phyloP scores from a whole-genome alignment of 2,888 invertebrate genomes.

The Acleris holmiana region DNA sequence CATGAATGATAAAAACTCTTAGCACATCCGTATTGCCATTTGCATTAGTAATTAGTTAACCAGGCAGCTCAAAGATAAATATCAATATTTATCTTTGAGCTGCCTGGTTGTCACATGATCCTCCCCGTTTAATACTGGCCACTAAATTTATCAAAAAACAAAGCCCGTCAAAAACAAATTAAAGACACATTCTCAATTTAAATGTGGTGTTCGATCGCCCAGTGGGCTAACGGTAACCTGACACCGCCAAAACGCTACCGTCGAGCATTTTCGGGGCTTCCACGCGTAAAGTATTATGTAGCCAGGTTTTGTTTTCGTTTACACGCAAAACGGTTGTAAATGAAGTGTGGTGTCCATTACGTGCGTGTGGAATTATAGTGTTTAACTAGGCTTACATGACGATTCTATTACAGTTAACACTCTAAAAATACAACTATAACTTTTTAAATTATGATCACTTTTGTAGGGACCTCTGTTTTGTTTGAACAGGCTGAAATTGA shows the following conservation, averaged over 20 bases:
- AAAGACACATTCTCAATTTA: constrained; percentile 62
- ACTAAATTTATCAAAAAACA: constrained; percentile 41
- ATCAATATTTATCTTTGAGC: no score
- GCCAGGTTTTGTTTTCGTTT: constrained; percentile 73
- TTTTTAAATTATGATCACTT: no score
- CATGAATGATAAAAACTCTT: no score
- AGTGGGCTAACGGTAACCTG: constrained; percentile 55
- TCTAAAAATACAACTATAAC: no score
- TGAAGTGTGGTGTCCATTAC: constrained; percentile 53
- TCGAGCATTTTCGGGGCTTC: constrained; percentile 78
- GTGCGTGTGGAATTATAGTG: constrained; percentile 31
- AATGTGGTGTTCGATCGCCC: constrained; percentile 64
- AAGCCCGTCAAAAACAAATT: constrained; percentile 64
- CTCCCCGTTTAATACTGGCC: constrained; percentile 1
- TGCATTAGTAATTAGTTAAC: no score
- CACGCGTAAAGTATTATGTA: constrained; percentile 60
- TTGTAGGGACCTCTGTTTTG: no score
- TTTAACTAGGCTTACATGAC: constrained; percentile 29
- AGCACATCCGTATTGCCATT: no score
- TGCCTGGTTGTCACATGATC: not conserved
- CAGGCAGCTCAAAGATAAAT: no score
- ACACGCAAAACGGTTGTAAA: constrained; percentile 73
- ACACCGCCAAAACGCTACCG: constrained; percentile 81
- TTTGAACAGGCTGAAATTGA: no score
- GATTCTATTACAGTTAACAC: not conserved